Evolutionary conservation across 1,140 invertebrate genomes (phyloP).

Genomic region (Tachypleus tridentatus): DNA sequence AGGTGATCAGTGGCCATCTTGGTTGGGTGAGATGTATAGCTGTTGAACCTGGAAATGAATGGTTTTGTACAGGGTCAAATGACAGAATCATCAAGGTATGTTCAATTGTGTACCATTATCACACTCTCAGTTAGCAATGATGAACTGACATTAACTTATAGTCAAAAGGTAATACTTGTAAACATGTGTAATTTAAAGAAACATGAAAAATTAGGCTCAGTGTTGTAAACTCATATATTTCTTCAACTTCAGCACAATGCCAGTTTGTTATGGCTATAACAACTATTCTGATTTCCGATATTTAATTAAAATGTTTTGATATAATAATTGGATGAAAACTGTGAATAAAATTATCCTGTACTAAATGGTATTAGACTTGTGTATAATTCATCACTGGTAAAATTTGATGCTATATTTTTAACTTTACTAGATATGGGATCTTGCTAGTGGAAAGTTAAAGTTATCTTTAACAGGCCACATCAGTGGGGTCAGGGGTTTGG

Average conservation of each 20-base stretch:
- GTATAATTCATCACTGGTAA: no score
- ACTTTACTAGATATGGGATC: constrained; percentile 80
- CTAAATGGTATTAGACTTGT: no score
- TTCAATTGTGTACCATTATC: constrained; percentile 6
- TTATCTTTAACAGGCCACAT: constrained; percentile 97
- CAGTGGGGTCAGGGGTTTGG: constrained; percentile 88
- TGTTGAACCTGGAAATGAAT: constrained; percentile 95
- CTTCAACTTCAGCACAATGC: no score
- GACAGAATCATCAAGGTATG: constrained; percentile 90
- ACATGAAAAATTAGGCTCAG: no score
- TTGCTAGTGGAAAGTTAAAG: constrained; percentile 88
- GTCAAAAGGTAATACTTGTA: no score
- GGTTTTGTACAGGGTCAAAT: constrained; percentile 84
- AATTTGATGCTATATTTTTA: neutral
- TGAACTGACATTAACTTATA: no score
- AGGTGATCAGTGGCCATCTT: constrained; percentile 90
- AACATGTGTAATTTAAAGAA: no score
- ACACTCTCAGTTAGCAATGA: neutral
- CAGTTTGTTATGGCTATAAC: no score
- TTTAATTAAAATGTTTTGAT: constrained; percentile 1
- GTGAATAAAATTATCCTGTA: constrained; percentile 6
- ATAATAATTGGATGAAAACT: neutral
- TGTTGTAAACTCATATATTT: no score
- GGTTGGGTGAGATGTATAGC: constrained; percentile 97
- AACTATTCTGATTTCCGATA: neutral